Evolutionary conservation across 2,113 vertebrate species (phyloP).

Genomic region (Sciurus niger): DNA sequence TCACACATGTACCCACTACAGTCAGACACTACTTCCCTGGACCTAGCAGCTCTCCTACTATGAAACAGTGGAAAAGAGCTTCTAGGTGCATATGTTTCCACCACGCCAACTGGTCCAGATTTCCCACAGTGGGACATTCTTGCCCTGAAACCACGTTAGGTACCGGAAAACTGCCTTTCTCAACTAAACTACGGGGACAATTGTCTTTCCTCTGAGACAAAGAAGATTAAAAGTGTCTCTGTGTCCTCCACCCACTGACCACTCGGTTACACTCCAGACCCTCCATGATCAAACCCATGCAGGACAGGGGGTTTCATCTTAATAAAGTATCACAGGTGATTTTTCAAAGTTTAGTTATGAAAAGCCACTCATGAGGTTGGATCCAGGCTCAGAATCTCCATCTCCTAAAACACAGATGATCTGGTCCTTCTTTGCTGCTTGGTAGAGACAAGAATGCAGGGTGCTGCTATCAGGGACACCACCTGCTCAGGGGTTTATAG

Average conservation of each 20-base stretch:
- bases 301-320: neutral
- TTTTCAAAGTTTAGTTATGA: neutral
- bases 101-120: neutral
- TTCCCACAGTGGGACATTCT: neutral
- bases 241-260: neutral
- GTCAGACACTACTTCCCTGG: neutral
- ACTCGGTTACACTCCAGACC: neutral
- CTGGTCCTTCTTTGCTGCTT: neutral
- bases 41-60: neutral
- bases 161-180: neutral
- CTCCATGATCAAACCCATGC: neutral
- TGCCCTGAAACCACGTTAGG: neutral
- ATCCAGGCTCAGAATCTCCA: neutral
- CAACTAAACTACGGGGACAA: neutral
- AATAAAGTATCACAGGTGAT: neutral
- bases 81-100: neutral
- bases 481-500: slow-evolving; percentile 7
- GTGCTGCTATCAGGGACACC: neutral
- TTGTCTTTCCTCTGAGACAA: neutral
- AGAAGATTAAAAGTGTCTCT: neutral
- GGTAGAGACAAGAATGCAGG: neutral
- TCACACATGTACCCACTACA: neutral
- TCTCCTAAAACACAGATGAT: neutral
- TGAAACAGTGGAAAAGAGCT: neutral
- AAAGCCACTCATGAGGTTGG: neutral